Base-by-base conservation (phyloP, 2,113 vertebrate species). In the Lophura nycthemera region DNA sequence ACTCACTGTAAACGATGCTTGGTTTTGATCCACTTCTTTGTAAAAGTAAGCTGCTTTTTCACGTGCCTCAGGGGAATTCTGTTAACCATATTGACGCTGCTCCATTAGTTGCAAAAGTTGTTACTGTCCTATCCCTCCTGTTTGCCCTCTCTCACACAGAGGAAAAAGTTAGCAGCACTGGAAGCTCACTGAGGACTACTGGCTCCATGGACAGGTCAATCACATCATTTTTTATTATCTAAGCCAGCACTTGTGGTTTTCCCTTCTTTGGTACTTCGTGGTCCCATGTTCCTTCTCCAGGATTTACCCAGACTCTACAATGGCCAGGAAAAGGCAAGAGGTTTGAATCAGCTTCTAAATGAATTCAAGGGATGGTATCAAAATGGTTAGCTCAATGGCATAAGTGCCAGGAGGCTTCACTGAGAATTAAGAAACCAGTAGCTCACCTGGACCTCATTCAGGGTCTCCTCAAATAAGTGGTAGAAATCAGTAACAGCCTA, bases 121-220 rank as follows among this genome's bases (percentile, higher is more conserved):
- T 34, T 13, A 10, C 38, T 8, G 11, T 25, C 4, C 11, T 48
- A 21, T 20, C 66, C 42, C 48, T 27, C 40, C 65, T 9, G 1
- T 43, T 10, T 16, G 38, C 22, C 69, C 19, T 16, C 20, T 0
- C 11, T 57, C 77, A 8, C 70, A 27, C 22, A 2, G 30, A 61
- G 43, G 48, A 5, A 8, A 50, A 56, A 63, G 64, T 6, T 1
- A 12, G 30, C 10, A 56, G 24, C 11, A 0, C 56, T 8, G 27
- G 40, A 16, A 30, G 59, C 19, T 83, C 66, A 2, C 36, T 7
- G 0, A 29, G 70, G 30, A 13, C 18, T 32, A 10, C 29, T 0
- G 45, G 32, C 1, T 40, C 87, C 18, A 5, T 6, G 13, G 6
- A 36, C n/a, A 52, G 18, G 17, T 36, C 34, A 24, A 19, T 38